Percentiles rank a stretch among this genome's conserved stretches.
Conservation (phyloP, 1,140 invertebrate species). For the Drosophila teissieri region DNA sequence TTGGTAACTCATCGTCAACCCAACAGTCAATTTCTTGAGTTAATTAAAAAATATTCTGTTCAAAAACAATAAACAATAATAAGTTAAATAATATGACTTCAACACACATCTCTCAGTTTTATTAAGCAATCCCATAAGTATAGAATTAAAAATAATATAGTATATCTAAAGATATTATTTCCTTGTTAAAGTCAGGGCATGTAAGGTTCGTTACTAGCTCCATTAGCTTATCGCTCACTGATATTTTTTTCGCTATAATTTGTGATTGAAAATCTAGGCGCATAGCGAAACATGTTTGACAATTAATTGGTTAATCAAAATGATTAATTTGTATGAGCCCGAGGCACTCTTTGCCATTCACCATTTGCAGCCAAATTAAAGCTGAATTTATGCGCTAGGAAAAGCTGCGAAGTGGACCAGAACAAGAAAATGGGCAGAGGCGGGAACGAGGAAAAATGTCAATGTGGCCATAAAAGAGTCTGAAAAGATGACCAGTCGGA, state of each 20-base stretch:
- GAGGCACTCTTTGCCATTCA: constrained; percentile 50
- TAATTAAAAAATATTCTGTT: no score
- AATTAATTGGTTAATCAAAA: constrained; percentile 83
- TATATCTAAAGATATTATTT: not conserved
- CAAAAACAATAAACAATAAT: no score
- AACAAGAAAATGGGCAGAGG: not conserved
- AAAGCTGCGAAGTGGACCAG: constrained; percentile 36
- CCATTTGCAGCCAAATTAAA: constrained; percentile 39
- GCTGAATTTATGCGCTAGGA: constrained; percentile 52
- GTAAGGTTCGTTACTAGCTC: not conserved
- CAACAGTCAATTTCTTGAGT: no score
- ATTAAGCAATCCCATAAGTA: no score
- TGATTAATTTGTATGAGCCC: constrained; percentile 78
- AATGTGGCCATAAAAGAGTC: constrained; percentile 76
- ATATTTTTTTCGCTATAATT: constrained; percentile 71
- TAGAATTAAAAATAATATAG: no score
- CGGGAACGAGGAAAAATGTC: constrained; percentile 45
- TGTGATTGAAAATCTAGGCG: constrained; percentile 72
- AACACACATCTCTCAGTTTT: no score
- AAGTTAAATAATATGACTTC: not conserved
- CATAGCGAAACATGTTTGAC: constrained; percentile 75
- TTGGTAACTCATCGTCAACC: no score
- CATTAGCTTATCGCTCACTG: not conserved
- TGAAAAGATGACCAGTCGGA: constrained; percentile 42
- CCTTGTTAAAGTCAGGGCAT: constrained; percentile 15